phyloP scores from a whole-genome alignment of 2,113 vertebrate species.

The Burhinus oedicnemus region DNA sequence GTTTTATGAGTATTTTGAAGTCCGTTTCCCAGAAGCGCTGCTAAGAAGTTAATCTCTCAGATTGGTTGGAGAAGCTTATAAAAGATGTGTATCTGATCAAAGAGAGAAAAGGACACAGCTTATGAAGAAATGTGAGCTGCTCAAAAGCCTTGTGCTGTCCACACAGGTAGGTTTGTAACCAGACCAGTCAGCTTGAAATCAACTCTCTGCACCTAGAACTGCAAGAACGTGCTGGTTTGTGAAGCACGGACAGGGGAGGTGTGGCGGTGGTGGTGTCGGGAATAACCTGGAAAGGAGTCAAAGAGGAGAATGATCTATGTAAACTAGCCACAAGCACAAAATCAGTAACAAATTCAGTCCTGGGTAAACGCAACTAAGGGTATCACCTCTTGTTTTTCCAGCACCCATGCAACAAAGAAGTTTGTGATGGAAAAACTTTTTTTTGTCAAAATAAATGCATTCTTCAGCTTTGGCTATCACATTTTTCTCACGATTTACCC shows the following conservation, averaged over 20 bases:
- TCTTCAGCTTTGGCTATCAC: fast-evolving
- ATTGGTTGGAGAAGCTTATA: not conserved
- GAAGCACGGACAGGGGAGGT: no score
- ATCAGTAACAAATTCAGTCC: no score
- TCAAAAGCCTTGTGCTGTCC: not conserved
- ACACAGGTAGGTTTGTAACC: not conserved
- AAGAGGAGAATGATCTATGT: not conserved
- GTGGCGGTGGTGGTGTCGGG: no score
- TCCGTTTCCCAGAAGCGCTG: not conserved
- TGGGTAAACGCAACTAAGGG: not conserved
- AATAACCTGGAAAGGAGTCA: fast-evolving
- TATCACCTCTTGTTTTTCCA: not conserved
- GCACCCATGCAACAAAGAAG: not conserved
- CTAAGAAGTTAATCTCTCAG: not conserved
- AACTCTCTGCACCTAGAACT: no score
- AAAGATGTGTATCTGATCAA: not conserved
- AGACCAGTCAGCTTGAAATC: not conserved
- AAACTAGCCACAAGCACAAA: not conserved
- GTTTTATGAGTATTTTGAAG: not conserved
- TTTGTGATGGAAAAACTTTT: not conserved
- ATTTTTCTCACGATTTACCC: not conserved
- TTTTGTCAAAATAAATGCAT: not conserved
- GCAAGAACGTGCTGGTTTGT: not conserved
- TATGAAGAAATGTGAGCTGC: not conserved
- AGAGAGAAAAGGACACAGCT: not conserved